These are phyloP conservation scores for Heliconius hewitsoni DNA, from an alignment of 1,140 invertebrate species.

Conservation along the genomic window DNA sequence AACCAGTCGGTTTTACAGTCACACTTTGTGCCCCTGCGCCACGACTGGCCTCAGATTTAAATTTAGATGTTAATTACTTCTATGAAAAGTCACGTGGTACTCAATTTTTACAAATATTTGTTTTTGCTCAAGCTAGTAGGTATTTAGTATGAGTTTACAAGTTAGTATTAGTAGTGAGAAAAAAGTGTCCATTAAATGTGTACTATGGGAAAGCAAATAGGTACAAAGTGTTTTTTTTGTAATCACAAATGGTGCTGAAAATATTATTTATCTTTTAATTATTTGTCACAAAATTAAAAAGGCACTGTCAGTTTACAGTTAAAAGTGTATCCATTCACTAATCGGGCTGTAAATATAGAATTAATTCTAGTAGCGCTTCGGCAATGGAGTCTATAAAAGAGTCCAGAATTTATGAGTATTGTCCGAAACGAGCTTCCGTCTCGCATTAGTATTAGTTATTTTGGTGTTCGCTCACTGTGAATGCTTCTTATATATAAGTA, in stretches of 20 bases:
- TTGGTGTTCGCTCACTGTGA: conserved; percentile 20
- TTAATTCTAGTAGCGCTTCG: conserved; percentile 2
- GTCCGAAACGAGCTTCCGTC: conserved; percentile 28
- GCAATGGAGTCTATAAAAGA: conserved; percentile 18
- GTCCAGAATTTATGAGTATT: conserved; percentile 27
- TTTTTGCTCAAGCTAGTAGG: too few species aligned
- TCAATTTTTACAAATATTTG: too few species aligned
- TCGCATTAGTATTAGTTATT: conserved; percentile 17
- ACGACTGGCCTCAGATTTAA: too few species aligned
- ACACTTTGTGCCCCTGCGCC: too few species aligned
- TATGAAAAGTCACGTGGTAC: too few species aligned
- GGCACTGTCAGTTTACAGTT: neutral
- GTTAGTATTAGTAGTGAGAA: too few species aligned
- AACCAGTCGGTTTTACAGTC: too few species aligned
- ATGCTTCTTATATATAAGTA: neutral
- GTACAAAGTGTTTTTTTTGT: neutral
- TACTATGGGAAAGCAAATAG: too few species aligned
- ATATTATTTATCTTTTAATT: neutral
- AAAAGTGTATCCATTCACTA: conserved; percentile 1
- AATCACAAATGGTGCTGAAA: neutral
- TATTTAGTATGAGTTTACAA: too few species aligned
- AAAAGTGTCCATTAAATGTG: too few species aligned
- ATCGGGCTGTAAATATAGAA: conserved; percentile 16
- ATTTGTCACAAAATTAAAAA: neutral
- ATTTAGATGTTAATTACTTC: too few species aligned